Conservation (phyloP, 2,888 invertebrate genomes). For the Rugalucina vietnamica region DNA sequence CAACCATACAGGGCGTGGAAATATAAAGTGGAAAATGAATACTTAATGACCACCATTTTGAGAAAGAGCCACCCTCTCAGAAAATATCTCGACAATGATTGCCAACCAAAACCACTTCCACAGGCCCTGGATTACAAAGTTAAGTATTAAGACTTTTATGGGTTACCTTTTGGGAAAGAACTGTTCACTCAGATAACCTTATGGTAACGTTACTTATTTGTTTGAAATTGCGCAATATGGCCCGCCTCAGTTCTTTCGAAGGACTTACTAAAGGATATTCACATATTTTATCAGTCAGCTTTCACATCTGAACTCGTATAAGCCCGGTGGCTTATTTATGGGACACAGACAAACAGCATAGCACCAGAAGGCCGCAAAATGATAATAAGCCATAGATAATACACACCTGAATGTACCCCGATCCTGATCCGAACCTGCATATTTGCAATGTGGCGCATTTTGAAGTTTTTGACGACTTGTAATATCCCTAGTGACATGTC, state of each 20-base stretch:
- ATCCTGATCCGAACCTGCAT: conserved; percentile 79
- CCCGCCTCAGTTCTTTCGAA: background rate
- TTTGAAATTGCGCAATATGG: no score
- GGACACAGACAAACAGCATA: background rate
- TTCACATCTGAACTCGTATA: background rate
- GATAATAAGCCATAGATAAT: background rate
- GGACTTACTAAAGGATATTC: background rate
- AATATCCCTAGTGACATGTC: conserved; percentile 82
- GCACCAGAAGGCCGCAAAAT: background rate
- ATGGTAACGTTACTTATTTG: no score
- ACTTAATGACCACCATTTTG: no score
- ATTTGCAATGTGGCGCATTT: conserved; percentile 76
- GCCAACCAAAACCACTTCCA: no score
- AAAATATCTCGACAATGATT: no score
- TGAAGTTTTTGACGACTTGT: conserved; percentile 78
- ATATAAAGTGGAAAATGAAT: no score
- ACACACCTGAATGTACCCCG: conserved; percentile 81
- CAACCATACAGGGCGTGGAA: no score
- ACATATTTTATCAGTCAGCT: background rate
- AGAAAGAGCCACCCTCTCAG: no score
- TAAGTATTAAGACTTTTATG: no score
- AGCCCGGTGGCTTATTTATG: background rate
- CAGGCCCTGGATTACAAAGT: no score
- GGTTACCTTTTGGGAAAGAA: no score
- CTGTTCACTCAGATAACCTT: no score